Evolutionary conservation across 2,888 invertebrate species (phyloP).

Genomic region (Dione vanillae): DNA sequence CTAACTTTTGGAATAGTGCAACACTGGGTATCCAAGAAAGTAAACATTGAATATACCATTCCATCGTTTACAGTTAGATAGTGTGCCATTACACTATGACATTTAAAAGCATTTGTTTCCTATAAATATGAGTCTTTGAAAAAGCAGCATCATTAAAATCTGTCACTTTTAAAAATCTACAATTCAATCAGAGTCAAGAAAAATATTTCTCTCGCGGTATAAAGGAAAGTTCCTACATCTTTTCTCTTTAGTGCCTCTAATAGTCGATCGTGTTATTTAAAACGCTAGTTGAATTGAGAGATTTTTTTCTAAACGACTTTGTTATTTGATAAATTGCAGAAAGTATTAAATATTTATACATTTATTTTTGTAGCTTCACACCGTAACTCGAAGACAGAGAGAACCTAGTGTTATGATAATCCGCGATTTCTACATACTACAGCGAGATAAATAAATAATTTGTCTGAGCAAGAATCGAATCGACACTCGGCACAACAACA

Average conservation of each 20-base stretch:
- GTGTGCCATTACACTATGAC: neutral
- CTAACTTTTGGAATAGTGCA: too few species aligned
- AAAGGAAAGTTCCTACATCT: neutral
- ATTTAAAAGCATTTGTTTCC: neutral
- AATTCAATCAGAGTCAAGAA: slow-evolving; percentile 36
- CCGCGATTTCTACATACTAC: too few species aligned
- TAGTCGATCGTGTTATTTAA: slow-evolving; percentile 23
- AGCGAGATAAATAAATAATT: too few species aligned
- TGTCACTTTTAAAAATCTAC: slow-evolving; percentile 15
- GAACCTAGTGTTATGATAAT: too few species aligned
- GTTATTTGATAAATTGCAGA: too few species aligned
- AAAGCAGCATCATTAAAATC: slow-evolving; percentile 20
- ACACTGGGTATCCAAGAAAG: too few species aligned
- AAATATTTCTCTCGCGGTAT: slow-evolving; percentile 17
- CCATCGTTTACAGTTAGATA: neutral
- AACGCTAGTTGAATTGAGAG: slow-evolving; percentile 8
- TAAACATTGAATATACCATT: too few species aligned
- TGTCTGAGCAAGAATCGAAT: too few species aligned
- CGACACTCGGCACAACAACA: too few species aligned
- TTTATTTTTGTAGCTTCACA: too few species aligned
- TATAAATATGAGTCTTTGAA: neutral
- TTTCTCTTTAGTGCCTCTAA: slow-evolving; percentile 30
- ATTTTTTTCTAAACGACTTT: neutral
- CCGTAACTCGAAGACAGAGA: too few species aligned
- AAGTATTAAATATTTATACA: too few species aligned